Evolutionary conservation across 2,113 vertebrate species (phyloP).

Genomic region (Mormoops blainvillei): DNA sequence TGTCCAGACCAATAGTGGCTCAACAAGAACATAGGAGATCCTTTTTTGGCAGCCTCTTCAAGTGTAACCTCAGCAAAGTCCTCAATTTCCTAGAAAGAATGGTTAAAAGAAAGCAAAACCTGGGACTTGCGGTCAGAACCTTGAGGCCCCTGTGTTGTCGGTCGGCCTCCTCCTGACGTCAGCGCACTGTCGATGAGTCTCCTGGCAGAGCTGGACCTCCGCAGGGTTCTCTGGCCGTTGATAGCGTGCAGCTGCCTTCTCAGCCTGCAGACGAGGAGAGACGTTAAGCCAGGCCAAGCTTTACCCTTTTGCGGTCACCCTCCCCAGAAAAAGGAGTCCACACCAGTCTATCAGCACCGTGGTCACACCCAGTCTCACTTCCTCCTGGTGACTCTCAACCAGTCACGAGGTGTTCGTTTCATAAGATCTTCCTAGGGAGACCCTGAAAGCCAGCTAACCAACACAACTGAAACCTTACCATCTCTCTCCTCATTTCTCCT

Average conservation of each 20-base stretch:
- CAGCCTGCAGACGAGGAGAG: neutral
- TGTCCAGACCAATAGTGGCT: neutral
- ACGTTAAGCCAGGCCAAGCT: neutral
- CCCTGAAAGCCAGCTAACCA: neutral
- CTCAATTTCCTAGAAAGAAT: slow-evolving; percentile 27
- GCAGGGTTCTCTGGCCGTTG: neutral
- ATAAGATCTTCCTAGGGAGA: neutral
- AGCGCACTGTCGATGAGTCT: neutral
- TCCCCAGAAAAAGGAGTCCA: neutral
- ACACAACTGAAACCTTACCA: neutral
- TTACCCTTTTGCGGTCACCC: neutral
- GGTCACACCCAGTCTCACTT: neutral
- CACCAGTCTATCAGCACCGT: neutral
- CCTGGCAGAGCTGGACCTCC: neutral
- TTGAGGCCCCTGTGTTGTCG: neutral
- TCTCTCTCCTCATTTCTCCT: neutral
- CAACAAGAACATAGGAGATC: neutral
- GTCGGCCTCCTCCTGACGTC: neutral
- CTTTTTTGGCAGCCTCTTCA: neutral
- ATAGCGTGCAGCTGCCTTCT: neutral
- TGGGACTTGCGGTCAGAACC: neutral
- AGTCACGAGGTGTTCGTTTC: neutral
- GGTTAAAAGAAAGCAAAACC: neutral
- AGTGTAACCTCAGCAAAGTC: neutral
- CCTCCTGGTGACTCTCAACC: neutral